Conservation (phyloP, 2,113 vertebrate genomes). For the Aythya baeri region DNA sequence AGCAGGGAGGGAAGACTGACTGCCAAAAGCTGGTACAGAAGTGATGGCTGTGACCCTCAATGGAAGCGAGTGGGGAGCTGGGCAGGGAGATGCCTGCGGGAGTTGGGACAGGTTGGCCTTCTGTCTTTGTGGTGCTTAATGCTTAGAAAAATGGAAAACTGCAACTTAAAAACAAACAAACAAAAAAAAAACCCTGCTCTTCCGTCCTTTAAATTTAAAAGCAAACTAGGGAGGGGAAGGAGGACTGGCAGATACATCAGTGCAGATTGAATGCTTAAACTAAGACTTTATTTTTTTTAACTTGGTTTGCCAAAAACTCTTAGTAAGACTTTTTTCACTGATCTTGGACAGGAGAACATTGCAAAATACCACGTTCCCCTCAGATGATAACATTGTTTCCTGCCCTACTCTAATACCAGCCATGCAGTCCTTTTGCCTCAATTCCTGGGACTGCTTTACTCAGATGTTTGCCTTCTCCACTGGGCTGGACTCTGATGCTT, state of each 20-base stretch:
- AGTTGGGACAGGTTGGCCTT: not conserved
- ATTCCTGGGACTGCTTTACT: slow-evolving; percentile 45
- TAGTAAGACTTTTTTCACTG: slow-evolving; percentile 5
- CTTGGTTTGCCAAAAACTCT: slow-evolving; percentile 33
- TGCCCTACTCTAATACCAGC: slow-evolving; percentile 25
- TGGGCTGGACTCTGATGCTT: slow-evolving; percentile 16
- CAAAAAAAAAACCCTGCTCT: not conserved
- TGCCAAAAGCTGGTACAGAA: not conserved
- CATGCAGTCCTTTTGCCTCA: not conserved
- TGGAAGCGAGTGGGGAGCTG: no score
- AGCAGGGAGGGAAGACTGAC: not conserved
- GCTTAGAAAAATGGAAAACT: not conserved
- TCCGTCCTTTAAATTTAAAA: not conserved
- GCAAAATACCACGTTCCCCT: slow-evolving; percentile 54
- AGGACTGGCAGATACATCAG: not conserved
- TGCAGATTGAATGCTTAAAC: not conserved
- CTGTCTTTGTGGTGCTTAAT: not conserved
- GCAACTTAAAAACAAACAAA: not conserved
- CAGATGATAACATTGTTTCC: slow-evolving; percentile 48
- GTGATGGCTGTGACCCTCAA: not conserved
- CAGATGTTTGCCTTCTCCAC: not conserved
- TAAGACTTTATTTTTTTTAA: not conserved
- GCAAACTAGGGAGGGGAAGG: not conserved
- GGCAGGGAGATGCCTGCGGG: not conserved
- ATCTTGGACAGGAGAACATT: slow-evolving; percentile 40